These are phyloP conservation scores for Penaeus monodon DNA, from an alignment of 2,888 invertebrate genomes.

Conservation along the genomic window DNA sequence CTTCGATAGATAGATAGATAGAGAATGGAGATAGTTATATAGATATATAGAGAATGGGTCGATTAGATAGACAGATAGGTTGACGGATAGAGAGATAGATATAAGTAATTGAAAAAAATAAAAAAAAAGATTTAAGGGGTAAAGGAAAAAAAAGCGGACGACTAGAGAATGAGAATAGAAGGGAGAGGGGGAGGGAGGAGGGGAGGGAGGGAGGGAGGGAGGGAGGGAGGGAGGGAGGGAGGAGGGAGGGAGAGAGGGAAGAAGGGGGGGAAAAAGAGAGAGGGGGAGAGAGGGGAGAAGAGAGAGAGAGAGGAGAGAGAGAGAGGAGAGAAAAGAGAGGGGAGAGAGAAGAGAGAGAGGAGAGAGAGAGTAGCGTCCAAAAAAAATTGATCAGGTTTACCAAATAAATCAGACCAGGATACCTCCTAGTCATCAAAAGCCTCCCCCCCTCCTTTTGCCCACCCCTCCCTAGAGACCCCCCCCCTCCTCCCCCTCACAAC, in stretches of 20 bases:
- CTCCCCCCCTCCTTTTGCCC: no score
- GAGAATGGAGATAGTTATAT: not conserved
- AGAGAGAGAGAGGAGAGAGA: not conserved
- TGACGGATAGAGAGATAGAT: conserved; percentile 8
- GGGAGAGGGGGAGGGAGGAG: no score
- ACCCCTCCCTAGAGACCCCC: no score
- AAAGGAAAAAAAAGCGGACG: no score
- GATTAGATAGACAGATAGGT: not conserved
- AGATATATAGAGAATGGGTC: not conserved
- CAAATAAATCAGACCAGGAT: no score
- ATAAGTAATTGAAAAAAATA: not conserved
- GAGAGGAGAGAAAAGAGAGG: conserved; percentile 13
- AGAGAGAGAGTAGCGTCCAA: not conserved
- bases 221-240: not conserved
- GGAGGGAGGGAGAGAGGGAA: not conserved
- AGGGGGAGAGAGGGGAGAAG: not conserved
- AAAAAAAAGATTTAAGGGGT: no score
- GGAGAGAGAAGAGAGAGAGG: not conserved
- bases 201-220: no score
- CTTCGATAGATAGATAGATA: not conserved
- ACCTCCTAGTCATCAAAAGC: no score
- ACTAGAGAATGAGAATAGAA: no score
- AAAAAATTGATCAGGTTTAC: no score
- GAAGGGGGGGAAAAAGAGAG: not conserved
- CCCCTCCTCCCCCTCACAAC: no score